Base-by-base conservation (phyloP, 2,888 invertebrate genomes). In the Athetis lepigone region DNA sequence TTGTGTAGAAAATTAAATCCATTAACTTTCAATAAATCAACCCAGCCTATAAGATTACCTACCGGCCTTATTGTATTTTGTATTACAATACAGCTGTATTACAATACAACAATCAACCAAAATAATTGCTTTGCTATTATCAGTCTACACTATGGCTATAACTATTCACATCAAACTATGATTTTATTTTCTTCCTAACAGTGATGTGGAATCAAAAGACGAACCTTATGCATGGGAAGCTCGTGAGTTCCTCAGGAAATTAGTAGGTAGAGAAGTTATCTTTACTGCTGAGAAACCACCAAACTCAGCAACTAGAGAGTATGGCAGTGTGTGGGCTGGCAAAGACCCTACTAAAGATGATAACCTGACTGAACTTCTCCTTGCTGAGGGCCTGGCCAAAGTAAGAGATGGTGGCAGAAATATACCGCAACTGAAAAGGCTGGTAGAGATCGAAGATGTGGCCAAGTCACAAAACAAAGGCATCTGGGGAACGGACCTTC, bases 161-260 rank as follows among this genome's bases (percentile, higher is more conserved):
- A 29, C 21, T 39, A 13, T 47, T 52, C 9, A 37, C 21, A 27
- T 42, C 7, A 21, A 25, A 39, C 2, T 51, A 45, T 25, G 9
- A 39, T 37, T 46, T 33, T 42, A 37, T 66, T 65, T 62, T 65
- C 11, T 16, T 68, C 18, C 60, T 85, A 81, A 51, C 89, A 96
- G 96, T 89, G 95, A 96, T 42, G 96, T 96, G 45, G 97, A 97
- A 84, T 96, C 96, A 11, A 97, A 97, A 88, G 98, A 98, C 88
- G 98, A 99, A 92, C 98, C 99, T 1, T 99, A 96, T 95, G 99
- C 99, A 0, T 99, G 99, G 99, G 99, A 99, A 88, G 98, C 99
- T 1, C 96, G 99, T 58, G 99, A 99, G 93, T 99, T 97, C 87
- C 95, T 99, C 50, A 96, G 99, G 37, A 98, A 98, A 90, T 92